Percentiles rank a stretch among this genome's conserved stretches.
Conservation (phyloP, 2,888 invertebrate genomes). For the Rhagonycha lutea region DNA sequence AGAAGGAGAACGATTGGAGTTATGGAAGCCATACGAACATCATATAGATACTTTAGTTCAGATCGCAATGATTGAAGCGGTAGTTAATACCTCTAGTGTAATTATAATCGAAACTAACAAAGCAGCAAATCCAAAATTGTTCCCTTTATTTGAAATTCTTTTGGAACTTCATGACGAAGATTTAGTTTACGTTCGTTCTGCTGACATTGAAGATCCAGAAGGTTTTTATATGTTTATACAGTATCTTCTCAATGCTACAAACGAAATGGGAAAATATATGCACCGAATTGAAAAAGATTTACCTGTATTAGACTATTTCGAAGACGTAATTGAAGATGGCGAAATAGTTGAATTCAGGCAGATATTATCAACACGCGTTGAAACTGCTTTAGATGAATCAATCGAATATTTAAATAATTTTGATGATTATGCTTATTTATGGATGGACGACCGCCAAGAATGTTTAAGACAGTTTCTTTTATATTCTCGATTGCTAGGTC, state of each 20-base stretch:
- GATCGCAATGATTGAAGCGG: constrained; percentile 60
- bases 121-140: constrained; percentile 56
- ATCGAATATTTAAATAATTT: constrained; percentile 57
- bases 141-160: constrained; percentile 77
- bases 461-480: constrained; percentile 76
- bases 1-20: constrained; percentile 33
- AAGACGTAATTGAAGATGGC: constrained; percentile 62
- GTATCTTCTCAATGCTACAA: constrained; percentile 76
- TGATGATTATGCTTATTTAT: constrained; percentile 75
- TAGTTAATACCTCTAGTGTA: constrained; percentile 61
- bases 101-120: constrained; percentile 62
- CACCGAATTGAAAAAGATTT: constrained; percentile 58
- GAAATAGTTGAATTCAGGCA: constrained; percentile 55
- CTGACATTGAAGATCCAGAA: constrained; percentile 67
- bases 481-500: constrained; percentile 74
- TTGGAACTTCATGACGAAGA: constrained; percentile 75
- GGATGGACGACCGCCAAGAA: constrained; percentile 79
- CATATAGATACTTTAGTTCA: constrained; percentile 69
- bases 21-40: constrained; percentile 67
- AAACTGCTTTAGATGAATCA: constrained; percentile 51
- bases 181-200: constrained; percentile 74
- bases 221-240: constrained; percentile 72
- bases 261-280: constrained; percentile 73
- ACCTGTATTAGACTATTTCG: constrained; percentile 28
- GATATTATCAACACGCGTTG: constrained; percentile 29